These are phyloP conservation scores for Charadrius vociferus DNA, from an alignment of 2,113 vertebrate genomes.

Conservation along the genomic window DNA sequence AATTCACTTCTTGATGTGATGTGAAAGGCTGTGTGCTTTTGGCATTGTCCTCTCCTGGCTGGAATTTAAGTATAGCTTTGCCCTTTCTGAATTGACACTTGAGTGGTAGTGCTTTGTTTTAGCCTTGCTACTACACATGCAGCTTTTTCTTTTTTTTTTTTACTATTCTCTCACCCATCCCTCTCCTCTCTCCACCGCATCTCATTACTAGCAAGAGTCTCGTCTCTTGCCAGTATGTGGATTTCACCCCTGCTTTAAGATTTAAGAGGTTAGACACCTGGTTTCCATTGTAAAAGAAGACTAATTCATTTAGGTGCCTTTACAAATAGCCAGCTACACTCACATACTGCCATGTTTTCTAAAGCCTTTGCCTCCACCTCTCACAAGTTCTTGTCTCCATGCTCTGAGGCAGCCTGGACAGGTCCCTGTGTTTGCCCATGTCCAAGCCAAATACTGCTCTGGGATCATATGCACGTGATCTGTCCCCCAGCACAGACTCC, in stretches of 20 bases:
- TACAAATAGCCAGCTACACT: background rate
- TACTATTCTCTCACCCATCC: background rate
- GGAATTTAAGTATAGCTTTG: background rate
- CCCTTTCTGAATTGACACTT: background rate
- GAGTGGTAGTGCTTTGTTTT: background rate
- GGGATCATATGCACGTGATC: background rate
- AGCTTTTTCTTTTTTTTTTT: background rate
- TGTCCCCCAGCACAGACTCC: background rate
- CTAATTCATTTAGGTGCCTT: background rate
- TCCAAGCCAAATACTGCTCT: background rate
- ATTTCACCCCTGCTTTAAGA: background rate
- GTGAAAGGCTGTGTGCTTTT: background rate
- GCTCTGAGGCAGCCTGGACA: background rate
- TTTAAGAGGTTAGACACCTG: background rate
- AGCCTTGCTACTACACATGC: background rate
- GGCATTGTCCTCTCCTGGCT: background rate
- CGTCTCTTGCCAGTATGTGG: background rate
- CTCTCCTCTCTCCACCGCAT: background rate
- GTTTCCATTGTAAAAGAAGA: background rate
- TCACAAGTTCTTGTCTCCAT: background rate
- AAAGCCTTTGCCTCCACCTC: background rate
- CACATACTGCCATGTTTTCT: background rate
- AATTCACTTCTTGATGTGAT: background rate
- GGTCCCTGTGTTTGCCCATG: background rate
- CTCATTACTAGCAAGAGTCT: background rate